Evolutionary conservation across 2,113 vertebrate genomes (phyloP), one percentile per base, ranked within the genome.

Genomic region (Colossoma macropomum): DNA sequence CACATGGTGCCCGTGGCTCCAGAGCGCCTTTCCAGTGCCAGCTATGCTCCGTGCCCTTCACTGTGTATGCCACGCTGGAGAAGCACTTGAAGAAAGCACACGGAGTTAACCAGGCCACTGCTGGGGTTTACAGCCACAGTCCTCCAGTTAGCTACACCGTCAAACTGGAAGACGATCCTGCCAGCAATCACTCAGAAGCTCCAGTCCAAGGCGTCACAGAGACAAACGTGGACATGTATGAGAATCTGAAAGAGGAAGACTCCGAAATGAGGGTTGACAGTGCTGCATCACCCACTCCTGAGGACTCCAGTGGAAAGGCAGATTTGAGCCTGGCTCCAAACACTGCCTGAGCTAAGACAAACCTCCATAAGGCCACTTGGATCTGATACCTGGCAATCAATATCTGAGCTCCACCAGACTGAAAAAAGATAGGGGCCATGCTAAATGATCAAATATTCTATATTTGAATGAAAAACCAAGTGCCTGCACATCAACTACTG

Each of bases 41-140:
- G 76, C 90, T 94, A 81, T 97, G 96, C 69, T 62, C 78, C 0
- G 95, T 97, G 28, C 96, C 96, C 76, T 97, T 97, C 25, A 96
- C 94, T 0, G 95, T 97, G 16, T 95, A 95, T 0, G 95, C 95
- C 86, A 96, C 96, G 0, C 91, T 97, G 91, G 96, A 96, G 89
- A 96, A 96, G 77, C 96, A 97, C 87, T 92, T 96, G 80, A 94
- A 95, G 88, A 95, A 95, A 77, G 92, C 91, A 1, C 95, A 95
- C 32, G 91, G 94, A 81, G 89, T 95, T 77, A 94, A 89, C 73
- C 93, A 94, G 25, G 93, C 93, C 77, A 91, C 90, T 19, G 90
- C 92, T 0, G 92, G 93, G 0, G 84, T 93, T 0, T 93, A 92
- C 72, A 88, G 88, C 0, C 92, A 92, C 15, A 73, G 82, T 86